Conservation (phyloP, 2,113 vertebrate genomes). For the Alces alces region DNA sequence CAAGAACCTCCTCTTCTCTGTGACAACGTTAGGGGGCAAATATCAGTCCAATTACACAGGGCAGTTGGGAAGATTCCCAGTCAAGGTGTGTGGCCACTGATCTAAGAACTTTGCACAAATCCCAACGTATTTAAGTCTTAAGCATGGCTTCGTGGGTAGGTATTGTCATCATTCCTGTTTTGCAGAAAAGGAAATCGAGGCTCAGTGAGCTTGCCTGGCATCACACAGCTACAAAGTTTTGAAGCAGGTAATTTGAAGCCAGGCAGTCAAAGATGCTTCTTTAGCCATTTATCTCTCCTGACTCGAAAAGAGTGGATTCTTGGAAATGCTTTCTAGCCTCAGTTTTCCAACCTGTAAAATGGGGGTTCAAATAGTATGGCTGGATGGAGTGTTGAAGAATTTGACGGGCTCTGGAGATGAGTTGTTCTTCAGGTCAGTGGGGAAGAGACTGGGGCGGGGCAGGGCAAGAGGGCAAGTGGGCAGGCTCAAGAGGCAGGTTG, state of each 20-base stretch:
- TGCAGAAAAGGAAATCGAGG: conserved; percentile 19
- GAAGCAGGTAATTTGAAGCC: not conserved
- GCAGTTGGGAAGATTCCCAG: not conserved
- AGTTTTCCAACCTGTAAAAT: not conserved
- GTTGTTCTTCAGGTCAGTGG: not conserved
- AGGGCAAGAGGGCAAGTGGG: not conserved
- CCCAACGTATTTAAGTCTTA: not conserved
- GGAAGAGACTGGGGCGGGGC: not conserved
- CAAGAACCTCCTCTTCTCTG: not conserved
- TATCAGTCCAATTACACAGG: not conserved
- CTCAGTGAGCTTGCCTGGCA: not conserved
- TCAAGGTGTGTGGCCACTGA: not conserved
- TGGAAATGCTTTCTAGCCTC: not conserved
- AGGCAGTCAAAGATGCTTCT: not conserved
- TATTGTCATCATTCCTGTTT: not conserved
- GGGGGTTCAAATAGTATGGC: not conserved
- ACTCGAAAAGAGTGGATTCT: not conserved
- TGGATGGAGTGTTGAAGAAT: not conserved
- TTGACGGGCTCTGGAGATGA: not conserved
- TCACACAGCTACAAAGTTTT: not conserved
- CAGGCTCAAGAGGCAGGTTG: not conserved
- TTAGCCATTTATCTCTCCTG: not conserved
- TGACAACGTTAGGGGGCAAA: not conserved
- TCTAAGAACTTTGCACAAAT: not conserved
- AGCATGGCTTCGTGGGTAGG: not conserved